Evolutionary conservation across 2,113 vertebrate genomes (phyloP), one percentile per base, ranked within the genome.

Genomic region (Callorhinus ursinus): DNA sequence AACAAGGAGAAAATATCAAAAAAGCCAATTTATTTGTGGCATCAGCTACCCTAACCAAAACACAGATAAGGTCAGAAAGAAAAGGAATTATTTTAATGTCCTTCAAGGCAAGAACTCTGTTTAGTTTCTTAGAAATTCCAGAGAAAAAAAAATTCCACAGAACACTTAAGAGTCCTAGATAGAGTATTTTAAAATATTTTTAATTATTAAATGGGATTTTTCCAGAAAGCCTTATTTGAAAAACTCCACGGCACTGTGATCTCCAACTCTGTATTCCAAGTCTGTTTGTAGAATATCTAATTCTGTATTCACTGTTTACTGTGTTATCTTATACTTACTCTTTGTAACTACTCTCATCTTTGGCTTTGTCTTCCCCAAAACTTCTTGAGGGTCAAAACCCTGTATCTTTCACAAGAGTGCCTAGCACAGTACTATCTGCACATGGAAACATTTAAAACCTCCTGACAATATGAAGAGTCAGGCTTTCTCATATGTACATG

Each of bases 51-150:
- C 14, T 86, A 93, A 80, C 39, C 28, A 92, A 81, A 85, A 90
- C 39, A 94, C 12, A 96, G 82, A 31, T 42, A 95, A 46, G 16
- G 33, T 77, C 46, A 83, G 33, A 83, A 84, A 74, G 33, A 93
- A 63, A 77, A 51, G 39, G 31, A 93, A 96, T 55, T 77, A 91
- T 57, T 72, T 95, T 81, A 95, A 79, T n/a, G 51, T 26, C 24
- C 65, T 57, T 92, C 4, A 92, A 92, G 71, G 74, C 22, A 94
- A 84, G 36, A 90, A 80, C 28, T 93, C 22, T 77, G 51, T 63
- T 96, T 82, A 71, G 12, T 71, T 90, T 96, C 42, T 90, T 96
- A 77, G 49, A 82, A 90, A 93, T 85, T 77, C 16, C 31, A 74
- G 2, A 89, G 22, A 15, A 76, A 76, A 76, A 83, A 39, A 86